Evolutionary conservation across 2,888 invertebrate genomes (phyloP).

Genomic region (Athetis lepigone): DNA sequence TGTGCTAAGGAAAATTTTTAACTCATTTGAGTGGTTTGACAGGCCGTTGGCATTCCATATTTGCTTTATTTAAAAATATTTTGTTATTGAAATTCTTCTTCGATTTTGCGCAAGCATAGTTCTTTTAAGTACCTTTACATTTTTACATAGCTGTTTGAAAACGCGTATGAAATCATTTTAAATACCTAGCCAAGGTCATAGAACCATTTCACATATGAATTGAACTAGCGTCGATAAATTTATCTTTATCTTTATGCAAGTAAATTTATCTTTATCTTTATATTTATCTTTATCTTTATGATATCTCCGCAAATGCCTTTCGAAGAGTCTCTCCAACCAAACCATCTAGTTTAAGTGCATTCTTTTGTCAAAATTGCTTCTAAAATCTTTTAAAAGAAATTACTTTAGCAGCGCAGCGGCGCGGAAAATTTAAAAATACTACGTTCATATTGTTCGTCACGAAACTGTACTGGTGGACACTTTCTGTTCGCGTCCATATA

Average conservation of each 20-base stretch:
- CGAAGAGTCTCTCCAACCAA: conserved; percentile 66
- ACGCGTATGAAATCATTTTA: not conserved
- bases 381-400: conserved; percentile 65
- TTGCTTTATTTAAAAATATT: too few relatives aligned
- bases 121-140: not conserved
- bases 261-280: too few relatives aligned
- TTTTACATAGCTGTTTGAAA: not conserved
- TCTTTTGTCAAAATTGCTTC: conserved; percentile 70
- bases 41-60: too few relatives aligned
- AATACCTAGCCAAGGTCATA: not conserved
- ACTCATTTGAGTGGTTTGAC: too few relatives aligned
- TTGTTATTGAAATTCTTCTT: too few relatives aligned
- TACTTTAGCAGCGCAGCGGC: conserved; percentile 53
- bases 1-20: too few relatives aligned
- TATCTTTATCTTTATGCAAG: too few relatives aligned
- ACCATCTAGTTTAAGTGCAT: conserved; percentile 71
- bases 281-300: too few relatives aligned
- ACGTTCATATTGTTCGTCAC: conserved; percentile 43
- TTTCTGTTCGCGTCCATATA: conserved; percentile 33
- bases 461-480: conserved; percentile 13
- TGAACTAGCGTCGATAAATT: conserved; percentile 44
- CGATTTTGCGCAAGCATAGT: too few relatives aligned
- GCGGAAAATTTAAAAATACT: conserved; percentile 65
- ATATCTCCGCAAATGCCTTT: conserved; percentile 61
- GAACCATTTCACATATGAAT: conserved; percentile 11